Evolutionary conservation across 2,888 invertebrate genomes (phyloP).

Genomic region (Sylvicola cinctus): DNA sequence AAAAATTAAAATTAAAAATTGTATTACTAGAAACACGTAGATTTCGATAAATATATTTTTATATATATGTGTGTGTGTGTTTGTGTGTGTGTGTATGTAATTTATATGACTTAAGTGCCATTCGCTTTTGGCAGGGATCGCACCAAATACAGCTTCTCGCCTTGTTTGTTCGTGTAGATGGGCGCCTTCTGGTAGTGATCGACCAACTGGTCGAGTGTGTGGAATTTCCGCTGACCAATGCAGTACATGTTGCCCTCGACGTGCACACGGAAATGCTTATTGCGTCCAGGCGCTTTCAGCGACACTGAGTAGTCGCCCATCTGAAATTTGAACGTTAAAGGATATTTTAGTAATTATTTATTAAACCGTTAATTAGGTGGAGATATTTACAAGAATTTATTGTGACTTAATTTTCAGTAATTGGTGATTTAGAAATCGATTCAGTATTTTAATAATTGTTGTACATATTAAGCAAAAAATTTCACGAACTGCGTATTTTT

Average conservation of each 20-base stretch:
- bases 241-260: conserved; percentile 82
- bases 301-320: conserved; percentile 97
- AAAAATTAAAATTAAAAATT: no score
- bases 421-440: no score
- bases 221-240: conserved; percentile 97
- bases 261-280: conserved; percentile 98
- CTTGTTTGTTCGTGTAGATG: conserved; percentile 94
- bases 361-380: no score
- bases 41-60: no score
- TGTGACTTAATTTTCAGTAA: no score
- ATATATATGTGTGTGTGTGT: no score
- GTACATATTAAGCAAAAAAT: no score
- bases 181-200: conserved; percentile 98
- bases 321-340: conserved; percentile 36
- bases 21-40: no score
- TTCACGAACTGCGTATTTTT: no score
- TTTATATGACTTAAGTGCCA: conserved; percentile 19
- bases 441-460: no score
- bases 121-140: conserved; percentile 63
- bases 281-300: conserved; percentile 88
- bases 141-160: conserved; percentile 92
- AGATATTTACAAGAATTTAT: no score
- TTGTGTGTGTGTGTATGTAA: conserved; percentile 3
- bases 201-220: conserved; percentile 86
- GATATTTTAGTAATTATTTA: no score